Evolutionary conservation across 2,888 invertebrate species (phyloP), one percentile per base, ranked within the genome.

Genomic region (Leucozona laternaria): DNA sequence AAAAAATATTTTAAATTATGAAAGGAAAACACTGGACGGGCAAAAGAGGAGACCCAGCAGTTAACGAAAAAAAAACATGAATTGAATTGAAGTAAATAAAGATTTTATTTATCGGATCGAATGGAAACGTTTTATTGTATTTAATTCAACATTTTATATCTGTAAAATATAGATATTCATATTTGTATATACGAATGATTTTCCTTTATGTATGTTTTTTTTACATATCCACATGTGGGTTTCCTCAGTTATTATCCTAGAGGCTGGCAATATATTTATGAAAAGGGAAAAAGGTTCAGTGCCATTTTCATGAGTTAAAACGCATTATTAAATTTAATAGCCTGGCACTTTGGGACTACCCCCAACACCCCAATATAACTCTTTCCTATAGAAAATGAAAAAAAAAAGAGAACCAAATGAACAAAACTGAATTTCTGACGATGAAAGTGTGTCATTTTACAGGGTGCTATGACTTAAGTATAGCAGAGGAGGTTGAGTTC

Each of bases 271-370:
- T 58, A 37, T 58, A 34, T 40, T 15, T 60, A 13, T 58, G 58
- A 34, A 60, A 60, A 22, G 22, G 43, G 17, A 62, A 57, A 62
- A 62, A 62, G 62, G 62, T 40, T 62, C 43, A 43, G 62, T 62
- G 43, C 62, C 62, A 62, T 62, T 62, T 62, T 62, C 62, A 62
- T 62, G 62, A 62, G 62, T 62, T 62, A 62, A 62, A 43, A 62
- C 62, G 43, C 62, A 62, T 62, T 62, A 62, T 62, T 62, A 62
- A 62, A 62, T 62, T 62, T 62, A 62, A 62, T 62, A 43, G 62
- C 62, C 62, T 43, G 62, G 62, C 62, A 62, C 62, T 62, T 62
- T 43, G 62, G 43, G 25, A 28, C 62, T 11, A n/a, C n/a, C n/a
- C 25, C 43, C 22, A 22, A 60, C 8, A 60, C 25, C 62, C 28